Evolutionary conservation across 2,113 vertebrate genomes (phyloP).

Genomic region (Pitta sordida): DNA sequence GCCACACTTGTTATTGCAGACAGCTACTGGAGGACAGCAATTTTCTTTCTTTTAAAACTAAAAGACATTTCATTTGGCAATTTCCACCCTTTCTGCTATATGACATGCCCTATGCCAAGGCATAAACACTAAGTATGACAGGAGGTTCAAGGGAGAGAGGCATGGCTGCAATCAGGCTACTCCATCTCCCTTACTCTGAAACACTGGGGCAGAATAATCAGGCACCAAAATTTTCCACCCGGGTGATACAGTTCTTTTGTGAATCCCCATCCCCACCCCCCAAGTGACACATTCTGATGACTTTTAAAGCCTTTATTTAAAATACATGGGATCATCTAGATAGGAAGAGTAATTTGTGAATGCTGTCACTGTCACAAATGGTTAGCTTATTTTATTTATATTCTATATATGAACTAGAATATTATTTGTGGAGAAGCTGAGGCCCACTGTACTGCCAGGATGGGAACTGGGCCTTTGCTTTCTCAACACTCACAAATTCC

Average conservation of each 20-base stretch:
- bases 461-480: neutral
- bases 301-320: neutral
- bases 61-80: neutral
- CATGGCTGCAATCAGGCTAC: neutral
- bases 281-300: neutral
- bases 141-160: neutral
- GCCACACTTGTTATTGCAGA: neutral
- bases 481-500: neutral
- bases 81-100: neutral
- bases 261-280: neutral
- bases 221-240: neutral
- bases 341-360: neutral
- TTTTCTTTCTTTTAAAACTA: neutral
- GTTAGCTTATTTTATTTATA: neutral
- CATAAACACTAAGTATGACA: neutral
- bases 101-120: neutral
- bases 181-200: neutral
- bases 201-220: neutral
- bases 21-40: neutral
- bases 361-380: neutral
- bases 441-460: neutral
- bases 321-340: neutral
- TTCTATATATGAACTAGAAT: neutral
- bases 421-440: neutral
- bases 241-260: neutral